phyloP scores from a whole-genome alignment of 2,113 vertebrate species.

The Hucho hucho region DNA sequence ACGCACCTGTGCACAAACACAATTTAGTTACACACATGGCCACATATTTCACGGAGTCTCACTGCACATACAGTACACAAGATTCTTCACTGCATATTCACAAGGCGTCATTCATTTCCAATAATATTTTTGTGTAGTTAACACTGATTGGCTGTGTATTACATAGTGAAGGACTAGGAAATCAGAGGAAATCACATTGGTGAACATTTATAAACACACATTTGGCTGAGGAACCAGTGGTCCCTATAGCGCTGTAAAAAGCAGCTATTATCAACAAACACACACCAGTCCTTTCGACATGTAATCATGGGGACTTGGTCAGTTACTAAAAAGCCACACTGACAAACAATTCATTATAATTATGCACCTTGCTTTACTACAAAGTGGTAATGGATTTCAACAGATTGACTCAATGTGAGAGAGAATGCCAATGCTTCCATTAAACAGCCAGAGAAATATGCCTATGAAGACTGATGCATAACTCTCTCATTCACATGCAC shows the following conservation, averaged over 20 bases:
- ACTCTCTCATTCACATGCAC: neutral
- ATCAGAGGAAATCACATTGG: neutral
- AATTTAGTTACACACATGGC: neutral
- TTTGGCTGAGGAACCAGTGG: neutral
- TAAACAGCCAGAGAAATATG: neutral
- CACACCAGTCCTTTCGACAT: neutral
- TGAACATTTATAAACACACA: slow-evolving; percentile 17
- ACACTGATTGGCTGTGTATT: neutral
- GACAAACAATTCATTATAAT: slow-evolving; percentile 54
- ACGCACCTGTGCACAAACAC: neutral
- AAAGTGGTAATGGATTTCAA: slow-evolving; percentile 17
- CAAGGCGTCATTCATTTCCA: neutral
- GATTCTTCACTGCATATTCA: neutral
- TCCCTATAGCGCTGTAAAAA: neutral
- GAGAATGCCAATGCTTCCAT: neutral
- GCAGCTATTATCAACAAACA: neutral
- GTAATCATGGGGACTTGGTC: slow-evolving; percentile 35
- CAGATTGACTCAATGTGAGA: slow-evolving; percentile 1
- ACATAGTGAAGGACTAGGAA: neutral
- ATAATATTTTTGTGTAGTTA: neutral
- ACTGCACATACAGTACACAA: no score
- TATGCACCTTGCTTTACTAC: neutral
- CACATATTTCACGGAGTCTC: neutral
- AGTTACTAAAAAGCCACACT: slow-evolving; percentile 38
- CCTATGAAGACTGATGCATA: neutral